A percentile compares a stretch with the other conserved stretches of the same genome.
Conservation (phyloP, 2,888 invertebrate genomes). For the Phortica okadai region DNA sequence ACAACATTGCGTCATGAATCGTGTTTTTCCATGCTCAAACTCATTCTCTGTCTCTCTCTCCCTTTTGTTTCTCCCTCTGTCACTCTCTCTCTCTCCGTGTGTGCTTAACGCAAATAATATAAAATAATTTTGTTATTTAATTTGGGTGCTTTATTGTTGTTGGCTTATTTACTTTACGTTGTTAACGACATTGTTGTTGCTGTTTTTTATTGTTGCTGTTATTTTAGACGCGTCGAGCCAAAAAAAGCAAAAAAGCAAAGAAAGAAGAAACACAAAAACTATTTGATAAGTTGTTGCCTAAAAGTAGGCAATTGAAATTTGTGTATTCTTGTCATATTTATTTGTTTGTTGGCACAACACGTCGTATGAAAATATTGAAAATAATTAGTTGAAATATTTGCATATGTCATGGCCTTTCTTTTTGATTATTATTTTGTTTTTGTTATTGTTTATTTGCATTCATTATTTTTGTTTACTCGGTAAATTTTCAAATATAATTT, state of each 20-base stretch:
- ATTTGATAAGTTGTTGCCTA: too few species aligned
- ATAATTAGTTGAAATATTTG: conserved; percentile 70
- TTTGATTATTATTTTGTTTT: too few species aligned
- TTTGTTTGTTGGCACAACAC: background rate
- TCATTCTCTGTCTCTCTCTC: background rate
- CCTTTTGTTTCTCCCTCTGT: conserved; percentile 6
- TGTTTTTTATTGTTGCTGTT: background rate
- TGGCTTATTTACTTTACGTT: background rate
- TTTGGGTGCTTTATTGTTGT: background rate
- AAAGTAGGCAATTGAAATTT: too few species aligned
- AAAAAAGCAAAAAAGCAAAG: too few species aligned
- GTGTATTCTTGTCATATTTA: background rate
- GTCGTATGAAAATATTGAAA: conserved; percentile 60
- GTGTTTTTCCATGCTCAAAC: too few species aligned
- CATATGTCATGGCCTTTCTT: conserved; percentile 39
- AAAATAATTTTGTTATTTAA: conserved; percentile 28
- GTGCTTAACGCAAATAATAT: conserved; percentile 28
- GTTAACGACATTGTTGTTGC: background rate
- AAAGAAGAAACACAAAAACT: too few species aligned
- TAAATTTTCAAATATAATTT: too few species aligned
- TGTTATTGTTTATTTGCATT: too few species aligned
- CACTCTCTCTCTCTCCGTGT: background rate
- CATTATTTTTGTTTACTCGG: too few species aligned
- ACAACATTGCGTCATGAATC: too few species aligned
- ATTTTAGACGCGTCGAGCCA: too few species aligned